Evolutionary conservation across 2,797 vertebrate species (phyloP).

Genomic region (Coranthus polyacanthus): DNA sequence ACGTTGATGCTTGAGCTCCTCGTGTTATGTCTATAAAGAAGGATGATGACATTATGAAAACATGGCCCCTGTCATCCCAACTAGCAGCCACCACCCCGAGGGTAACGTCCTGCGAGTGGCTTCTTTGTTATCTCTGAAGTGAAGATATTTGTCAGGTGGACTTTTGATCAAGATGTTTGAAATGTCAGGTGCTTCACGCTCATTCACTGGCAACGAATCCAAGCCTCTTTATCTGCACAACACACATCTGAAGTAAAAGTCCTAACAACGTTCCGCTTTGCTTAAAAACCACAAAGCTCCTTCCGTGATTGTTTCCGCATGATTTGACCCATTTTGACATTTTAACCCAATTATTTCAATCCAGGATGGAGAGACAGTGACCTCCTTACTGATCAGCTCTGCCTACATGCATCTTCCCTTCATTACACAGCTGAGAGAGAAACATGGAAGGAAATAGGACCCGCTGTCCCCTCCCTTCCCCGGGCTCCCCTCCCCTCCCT

Average conservation of each 20-base stretch:
- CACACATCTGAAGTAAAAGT: neutral
- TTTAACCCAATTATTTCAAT: slow-evolving; percentile 34
- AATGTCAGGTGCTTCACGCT: neutral
- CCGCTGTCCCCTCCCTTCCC: slow-evolving; percentile 65
- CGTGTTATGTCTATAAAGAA: neutral
- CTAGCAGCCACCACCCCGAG: neutral
- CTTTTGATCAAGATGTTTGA: neutral
- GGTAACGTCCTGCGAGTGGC: no score
- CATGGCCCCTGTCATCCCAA: neutral
- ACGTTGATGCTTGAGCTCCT: no score
- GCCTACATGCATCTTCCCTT: slow-evolving; percentile 48
- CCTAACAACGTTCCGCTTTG: neutral
- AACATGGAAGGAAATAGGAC: slow-evolving; percentile 74
- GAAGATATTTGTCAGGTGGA: neutral
- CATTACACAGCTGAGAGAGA: slow-evolving; percentile 64
- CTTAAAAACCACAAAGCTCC: neutral
- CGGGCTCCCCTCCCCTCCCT: slow-evolving; percentile 58
- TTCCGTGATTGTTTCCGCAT: neutral
- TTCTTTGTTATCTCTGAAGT: neutral
- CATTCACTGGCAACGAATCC: neutral
- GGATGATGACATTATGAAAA: neutral
- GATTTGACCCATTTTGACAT: slow-evolving; percentile 1
- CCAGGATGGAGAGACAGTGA: slow-evolving; percentile 19
- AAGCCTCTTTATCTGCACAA: neutral
- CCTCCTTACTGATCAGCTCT: slow-evolving; percentile 49